Conservation (phyloP, 1,140 invertebrate species). For the Dendroctonus ponderosae region DNA sequence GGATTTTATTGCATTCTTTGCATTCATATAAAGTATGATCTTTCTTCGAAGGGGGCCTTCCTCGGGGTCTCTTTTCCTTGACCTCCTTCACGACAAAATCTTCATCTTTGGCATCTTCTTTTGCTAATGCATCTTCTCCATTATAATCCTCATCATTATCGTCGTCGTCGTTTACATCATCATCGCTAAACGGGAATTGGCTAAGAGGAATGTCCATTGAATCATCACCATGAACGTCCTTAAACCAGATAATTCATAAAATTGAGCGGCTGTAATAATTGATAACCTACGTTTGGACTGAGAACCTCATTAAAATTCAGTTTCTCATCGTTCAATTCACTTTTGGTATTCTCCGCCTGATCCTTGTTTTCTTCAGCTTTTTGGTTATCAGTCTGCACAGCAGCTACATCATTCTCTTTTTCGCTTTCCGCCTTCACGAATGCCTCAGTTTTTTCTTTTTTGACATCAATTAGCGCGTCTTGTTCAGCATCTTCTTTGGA, state of each 20-base stretch:
- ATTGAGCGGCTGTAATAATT: not conserved
- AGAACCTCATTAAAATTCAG: not conserved
- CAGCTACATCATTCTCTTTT: constrained; percentile 16
- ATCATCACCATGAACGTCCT: constrained; percentile 28
- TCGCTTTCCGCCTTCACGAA: constrained; percentile 20
- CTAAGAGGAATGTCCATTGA: constrained; percentile 29
- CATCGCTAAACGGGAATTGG: constrained; percentile 38
- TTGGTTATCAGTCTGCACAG: constrained; percentile 23
- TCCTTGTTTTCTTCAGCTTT: constrained; percentile 14
- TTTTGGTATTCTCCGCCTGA: not conserved
- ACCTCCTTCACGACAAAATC: not conserved
- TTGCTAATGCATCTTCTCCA: constrained; percentile 4
- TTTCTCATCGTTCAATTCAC: not conserved
- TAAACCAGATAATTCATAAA: not conserved
- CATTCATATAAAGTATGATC: constrained; percentile 42
- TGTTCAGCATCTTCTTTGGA: constrained; percentile 14
- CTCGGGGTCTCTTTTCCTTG: constrained; percentile 20
- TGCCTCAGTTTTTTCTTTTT: constrained; percentile 33
- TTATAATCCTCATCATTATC: constrained; percentile 31
- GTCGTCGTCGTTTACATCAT: constrained; percentile 35
- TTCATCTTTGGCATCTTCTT: constrained; percentile 16
- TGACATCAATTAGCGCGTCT: constrained; percentile 35
- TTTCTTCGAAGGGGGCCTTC: constrained; percentile 22
- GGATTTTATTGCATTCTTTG: constrained; percentile 45
- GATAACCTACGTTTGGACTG: constrained; percentile 7